Evolutionary conservation across 2,888 invertebrate genomes (phyloP).

Genomic region (Hoplodrina ambigua): DNA sequence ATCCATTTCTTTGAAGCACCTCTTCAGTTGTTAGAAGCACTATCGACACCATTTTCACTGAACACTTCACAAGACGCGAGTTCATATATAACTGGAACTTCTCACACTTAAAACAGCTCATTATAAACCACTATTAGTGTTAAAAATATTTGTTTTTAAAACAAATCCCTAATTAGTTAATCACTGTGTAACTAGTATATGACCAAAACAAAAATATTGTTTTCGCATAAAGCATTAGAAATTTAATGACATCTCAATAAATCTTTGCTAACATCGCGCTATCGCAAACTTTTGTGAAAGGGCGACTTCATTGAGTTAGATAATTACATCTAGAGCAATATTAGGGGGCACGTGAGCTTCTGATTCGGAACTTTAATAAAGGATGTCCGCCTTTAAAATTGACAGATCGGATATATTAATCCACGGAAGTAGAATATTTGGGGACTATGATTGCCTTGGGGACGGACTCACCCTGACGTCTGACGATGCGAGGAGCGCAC

Average conservation of each 20-base stretch:
- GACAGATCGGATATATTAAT: conserved; percentile 41
- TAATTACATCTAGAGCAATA: conserved; percentile 65
- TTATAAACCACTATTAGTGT: conserved; percentile 17
- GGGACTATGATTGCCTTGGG: conserved; percentile 52
- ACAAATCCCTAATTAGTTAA: conserved; percentile 46
- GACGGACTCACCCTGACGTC: conserved; percentile 86
- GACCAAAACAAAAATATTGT: conserved; percentile 25
- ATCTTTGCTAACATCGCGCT: too few species aligned
- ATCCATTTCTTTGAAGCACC: conserved; percentile 82
- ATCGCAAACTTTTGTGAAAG: conserved; percentile 25
- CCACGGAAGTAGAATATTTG: conserved; percentile 49
- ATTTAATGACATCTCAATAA: conserved; percentile 24
- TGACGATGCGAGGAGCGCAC: conserved; percentile 87
- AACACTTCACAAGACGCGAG: conserved; percentile 44
- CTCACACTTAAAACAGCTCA: conserved; percentile 12
- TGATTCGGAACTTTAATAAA: conserved; percentile 57
- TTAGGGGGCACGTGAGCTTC: conserved; percentile 58
- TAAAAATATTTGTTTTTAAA: conserved; percentile 40
- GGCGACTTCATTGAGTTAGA: conserved; percentile 57
- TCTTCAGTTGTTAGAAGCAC: conserved; percentile 85
- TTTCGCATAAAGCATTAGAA: conserved; percentile 11
- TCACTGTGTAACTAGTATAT: conserved; percentile 28
- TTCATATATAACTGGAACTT: conserved; percentile 39
- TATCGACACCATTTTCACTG: conserved; percentile 81
- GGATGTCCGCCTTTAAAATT: conserved; percentile 41